Evolutionary conservation across 2,113 vertebrate species (phyloP).

Genomic region (Aegotheles bennettii): DNA sequence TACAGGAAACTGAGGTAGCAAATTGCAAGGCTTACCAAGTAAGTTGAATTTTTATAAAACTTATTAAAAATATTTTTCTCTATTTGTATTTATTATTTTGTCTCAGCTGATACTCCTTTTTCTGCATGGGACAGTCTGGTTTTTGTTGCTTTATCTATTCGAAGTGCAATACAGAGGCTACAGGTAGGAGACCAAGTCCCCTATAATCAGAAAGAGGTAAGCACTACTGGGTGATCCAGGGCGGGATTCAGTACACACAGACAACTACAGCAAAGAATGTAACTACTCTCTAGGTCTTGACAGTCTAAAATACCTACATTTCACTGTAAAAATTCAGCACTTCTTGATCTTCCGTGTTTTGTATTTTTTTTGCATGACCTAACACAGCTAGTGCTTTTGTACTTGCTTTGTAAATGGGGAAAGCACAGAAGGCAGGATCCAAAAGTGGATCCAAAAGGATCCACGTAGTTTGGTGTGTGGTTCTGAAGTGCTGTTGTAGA

Average conservation of each 20-base stretch:
- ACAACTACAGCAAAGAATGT: not conserved
- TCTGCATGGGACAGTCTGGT: not conserved
- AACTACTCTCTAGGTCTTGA: not conserved
- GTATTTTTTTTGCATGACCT: not conserved
- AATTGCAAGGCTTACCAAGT: not conserved
- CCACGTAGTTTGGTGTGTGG: not conserved
- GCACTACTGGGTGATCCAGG: not conserved
- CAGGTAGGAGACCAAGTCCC: not conserved
- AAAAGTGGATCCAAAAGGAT: not conserved
- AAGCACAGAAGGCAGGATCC: not conserved
- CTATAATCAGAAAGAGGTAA: not conserved
- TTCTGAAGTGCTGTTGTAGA: not conserved
- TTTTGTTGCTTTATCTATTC: not conserved
- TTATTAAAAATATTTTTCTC: constrained; percentile 27
- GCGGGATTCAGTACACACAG: not conserved
- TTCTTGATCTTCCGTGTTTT: not conserved
- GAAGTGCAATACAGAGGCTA: not conserved
- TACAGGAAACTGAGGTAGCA: not conserved
- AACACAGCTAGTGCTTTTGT: not conserved
- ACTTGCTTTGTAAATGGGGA: not conserved
- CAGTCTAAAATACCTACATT: not conserved
- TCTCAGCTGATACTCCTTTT: not conserved
- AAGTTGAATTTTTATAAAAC: not conserved
- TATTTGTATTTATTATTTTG: not conserved
- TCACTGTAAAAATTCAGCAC: not conserved